Percentiles rank a stretch among this genome's conserved stretches.
These are phyloP conservation scores for Ichneumoninae sp. DNA, from an alignment of 2,888 invertebrate genomes.

Conservation along the genomic window DNA sequence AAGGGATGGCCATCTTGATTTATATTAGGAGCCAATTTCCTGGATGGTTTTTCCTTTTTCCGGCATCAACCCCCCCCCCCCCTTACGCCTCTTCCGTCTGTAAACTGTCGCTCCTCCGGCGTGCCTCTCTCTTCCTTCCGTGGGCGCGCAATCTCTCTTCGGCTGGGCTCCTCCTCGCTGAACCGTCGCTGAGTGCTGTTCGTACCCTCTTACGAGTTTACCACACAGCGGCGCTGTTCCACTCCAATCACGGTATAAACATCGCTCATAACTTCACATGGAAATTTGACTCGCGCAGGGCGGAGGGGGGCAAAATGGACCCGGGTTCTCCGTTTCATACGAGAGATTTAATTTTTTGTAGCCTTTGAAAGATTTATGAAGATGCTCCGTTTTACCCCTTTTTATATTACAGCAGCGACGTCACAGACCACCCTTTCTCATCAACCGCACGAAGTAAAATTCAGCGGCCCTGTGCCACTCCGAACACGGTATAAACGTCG, in stretches of 20 bases:
- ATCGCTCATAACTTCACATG: neutral
- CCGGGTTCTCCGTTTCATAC: too few species aligned
- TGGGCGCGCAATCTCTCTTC: constrained; percentile 13
- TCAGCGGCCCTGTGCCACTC: too few species aligned
- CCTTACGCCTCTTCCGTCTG: neutral
- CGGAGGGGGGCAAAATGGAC: too few species aligned
- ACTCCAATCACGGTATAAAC: constrained; percentile 3
- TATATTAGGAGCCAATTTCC: constrained; percentile 75
- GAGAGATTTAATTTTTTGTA: too few species aligned
- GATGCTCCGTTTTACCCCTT: too few species aligned
- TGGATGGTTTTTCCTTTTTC: constrained; percentile 69
- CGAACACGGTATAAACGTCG: neutral
- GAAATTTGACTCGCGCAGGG: too few species aligned
- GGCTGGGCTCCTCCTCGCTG: constrained; percentile 46
- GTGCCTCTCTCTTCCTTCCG: constrained; percentile 9
- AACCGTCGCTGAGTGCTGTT: constrained; percentile 56
- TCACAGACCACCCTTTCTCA: too few species aligned
- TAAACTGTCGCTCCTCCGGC: constrained; percentile 6
- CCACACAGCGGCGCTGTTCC: constrained; percentile 12
- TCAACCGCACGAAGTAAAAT: constrained; percentile 4
- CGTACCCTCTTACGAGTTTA: constrained; percentile 32
- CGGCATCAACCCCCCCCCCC: constrained; percentile 50
- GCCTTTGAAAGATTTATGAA: too few species aligned
- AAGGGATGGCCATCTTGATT: constrained; percentile 71
- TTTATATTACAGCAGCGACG: too few species aligned